Percentiles rank a stretch among this genome's conserved stretches.
phyloP scores from a whole-genome alignment of 2,888 invertebrate genomes.

The Drosophila kuntzei region DNA sequence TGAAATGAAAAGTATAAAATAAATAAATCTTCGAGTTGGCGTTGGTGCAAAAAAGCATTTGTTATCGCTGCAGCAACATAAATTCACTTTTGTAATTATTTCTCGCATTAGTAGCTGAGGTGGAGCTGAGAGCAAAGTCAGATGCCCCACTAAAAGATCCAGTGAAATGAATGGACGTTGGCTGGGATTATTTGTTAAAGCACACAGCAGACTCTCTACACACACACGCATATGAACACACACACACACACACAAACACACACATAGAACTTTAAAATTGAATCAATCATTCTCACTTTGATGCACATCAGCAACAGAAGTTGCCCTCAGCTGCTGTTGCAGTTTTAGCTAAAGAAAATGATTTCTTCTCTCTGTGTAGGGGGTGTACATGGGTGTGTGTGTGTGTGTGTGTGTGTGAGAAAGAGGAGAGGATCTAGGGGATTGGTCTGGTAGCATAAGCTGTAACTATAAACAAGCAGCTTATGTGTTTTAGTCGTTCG shows the following conservation, averaged over 20 bases:
- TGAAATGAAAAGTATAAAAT: constrained; percentile 25
- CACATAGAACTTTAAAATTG: constrained; percentile 82
- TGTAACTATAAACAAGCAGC: constrained; percentile 82
- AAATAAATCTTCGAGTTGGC: constrained; percentile 70
- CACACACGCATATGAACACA: constrained; percentile 33
- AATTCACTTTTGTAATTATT: constrained; percentile 84
- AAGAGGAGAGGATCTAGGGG: neutral
- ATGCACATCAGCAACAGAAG: constrained; percentile 84
- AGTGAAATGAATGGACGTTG: constrained; percentile 70
- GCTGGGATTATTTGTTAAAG: constrained; percentile 75
- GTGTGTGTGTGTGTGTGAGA: constrained; percentile 4
- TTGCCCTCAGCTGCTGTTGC: constrained; percentile 71
- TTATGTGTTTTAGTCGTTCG: constrained; percentile 69
- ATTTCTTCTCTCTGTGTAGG: constrained; percentile 14
- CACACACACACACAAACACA: constrained; percentile 26
- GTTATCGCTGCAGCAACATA: constrained; percentile 82
- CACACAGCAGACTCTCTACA: constrained; percentile 44
- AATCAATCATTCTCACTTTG: constrained; percentile 85
- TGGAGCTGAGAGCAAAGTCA: constrained; percentile 70
- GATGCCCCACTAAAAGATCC: constrained; percentile 22
- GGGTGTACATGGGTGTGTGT: neutral
- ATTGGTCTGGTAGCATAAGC: constrained; percentile 72
- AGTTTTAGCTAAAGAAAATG: constrained; percentile 72
- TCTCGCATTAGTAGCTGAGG: constrained; percentile 83
- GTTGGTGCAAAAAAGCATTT: constrained; percentile 76